phyloP scores from a whole-genome alignment of 2,888 invertebrate species.

The Hipparchia semele region DNA sequence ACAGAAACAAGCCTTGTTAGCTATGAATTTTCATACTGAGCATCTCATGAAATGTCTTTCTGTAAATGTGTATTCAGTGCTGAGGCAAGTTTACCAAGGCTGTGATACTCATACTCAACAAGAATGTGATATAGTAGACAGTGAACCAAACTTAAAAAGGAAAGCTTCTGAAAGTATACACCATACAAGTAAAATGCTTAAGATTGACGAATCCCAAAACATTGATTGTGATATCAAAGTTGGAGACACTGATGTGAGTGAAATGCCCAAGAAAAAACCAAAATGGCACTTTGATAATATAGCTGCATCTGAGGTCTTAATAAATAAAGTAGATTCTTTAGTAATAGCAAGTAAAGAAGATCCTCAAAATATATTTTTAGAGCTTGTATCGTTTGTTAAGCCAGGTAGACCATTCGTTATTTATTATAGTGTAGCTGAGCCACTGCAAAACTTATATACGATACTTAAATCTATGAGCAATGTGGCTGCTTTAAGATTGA shows the following conservation, averaged over 20 bases:
- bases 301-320: slow-evolving; percentile 84
- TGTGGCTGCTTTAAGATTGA: slow-evolving; percentile 89
- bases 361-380: slow-evolving; percentile 90
- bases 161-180: slow-evolving; percentile 51
- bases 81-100: slow-evolving; percentile 87
- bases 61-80: slow-evolving; percentile 89
- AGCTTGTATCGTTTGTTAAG: slow-evolving; percentile 89
- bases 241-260: slow-evolving; percentile 35
- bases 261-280: slow-evolving; percentile 73
- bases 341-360: slow-evolving; percentile 93
- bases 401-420: slow-evolving; percentile 93
- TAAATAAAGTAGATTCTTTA: slow-evolving; percentile 87
- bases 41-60: slow-evolving; percentile 87
- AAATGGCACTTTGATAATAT: slow-evolving; percentile 88
- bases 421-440: slow-evolving; percentile 91
- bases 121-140: slow-evolving; percentile 46
- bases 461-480: slow-evolving; percentile 88
- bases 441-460: slow-evolving; percentile 92
- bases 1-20: slow-evolving; percentile 89
- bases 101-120: slow-evolving; percentile 57
- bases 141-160: slow-evolving; percentile 57
- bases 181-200: slow-evolving; percentile 58
- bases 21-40: slow-evolving; percentile 90
- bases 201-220: slow-evolving; percentile 44
- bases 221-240: slow-evolving; percentile 37